phyloP scores from a whole-genome alignment of 2,888 invertebrate species.

The Ferrisia virgata region DNA sequence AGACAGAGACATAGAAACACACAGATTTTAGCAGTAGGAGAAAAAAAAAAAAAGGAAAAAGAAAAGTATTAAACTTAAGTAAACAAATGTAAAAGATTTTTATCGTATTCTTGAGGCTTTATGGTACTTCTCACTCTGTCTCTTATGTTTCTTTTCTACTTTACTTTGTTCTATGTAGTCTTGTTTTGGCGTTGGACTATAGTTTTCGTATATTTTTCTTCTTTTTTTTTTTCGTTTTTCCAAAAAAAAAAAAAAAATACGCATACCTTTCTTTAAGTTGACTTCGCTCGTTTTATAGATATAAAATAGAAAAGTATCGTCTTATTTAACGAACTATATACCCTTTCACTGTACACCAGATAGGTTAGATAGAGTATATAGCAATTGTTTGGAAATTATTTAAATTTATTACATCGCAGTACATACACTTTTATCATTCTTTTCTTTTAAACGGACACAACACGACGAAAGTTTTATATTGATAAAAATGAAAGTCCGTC shows the following conservation, averaged over 20 bases:
- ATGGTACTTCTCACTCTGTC: not conserved
- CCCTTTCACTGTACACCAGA: not conserved
- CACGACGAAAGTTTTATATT: not conserved
- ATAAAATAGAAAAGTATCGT: not conserved
- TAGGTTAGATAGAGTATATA: too few species aligned
- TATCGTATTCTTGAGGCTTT: constrained; percentile 29
- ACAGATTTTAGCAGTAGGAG: not conserved
- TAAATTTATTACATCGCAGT: constrained; percentile 11
- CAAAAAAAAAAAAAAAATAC: too few species aligned
- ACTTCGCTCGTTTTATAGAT: not conserved
- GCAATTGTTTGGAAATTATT: constrained; percentile 15
- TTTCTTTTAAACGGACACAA: constrained; percentile 2
- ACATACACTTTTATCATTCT: not conserved
- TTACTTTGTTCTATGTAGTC: too few species aligned
- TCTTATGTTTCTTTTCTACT: too few species aligned
- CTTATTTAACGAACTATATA: not conserved
- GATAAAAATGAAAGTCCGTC: constrained; percentile 30
- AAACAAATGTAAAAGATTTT: constrained; percentile 28
- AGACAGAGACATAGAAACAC: too few species aligned
- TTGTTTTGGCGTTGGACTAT: not conserved
- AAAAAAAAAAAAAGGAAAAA: too few species aligned
- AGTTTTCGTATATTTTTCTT: not conserved
- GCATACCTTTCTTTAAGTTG: not conserved
- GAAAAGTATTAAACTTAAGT: constrained; percentile 28
- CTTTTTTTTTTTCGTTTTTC: not conserved